Base-by-base conservation (phyloP, 2,113 vertebrate genomes). In the Brachypteracias leptosomus region DNA sequence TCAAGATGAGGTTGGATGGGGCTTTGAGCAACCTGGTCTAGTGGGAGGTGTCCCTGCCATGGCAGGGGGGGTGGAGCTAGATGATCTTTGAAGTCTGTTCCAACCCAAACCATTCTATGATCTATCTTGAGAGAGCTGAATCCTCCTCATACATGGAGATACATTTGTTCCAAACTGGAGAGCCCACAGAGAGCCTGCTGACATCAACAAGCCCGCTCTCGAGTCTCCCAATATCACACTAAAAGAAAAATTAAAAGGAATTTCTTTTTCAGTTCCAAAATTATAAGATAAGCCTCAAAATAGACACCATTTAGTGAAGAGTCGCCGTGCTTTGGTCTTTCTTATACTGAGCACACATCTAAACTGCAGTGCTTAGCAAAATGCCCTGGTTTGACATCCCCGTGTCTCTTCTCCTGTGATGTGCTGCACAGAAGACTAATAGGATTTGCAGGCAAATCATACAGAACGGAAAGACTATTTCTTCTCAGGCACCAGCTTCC, bases 401-500 rank as follows among this genome's bases (percentile, higher is more conserved):
- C 3, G 24, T 61, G 90, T 70, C 92, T 81, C 68, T 2, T 76
- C 88, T 74, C 83, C 83, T 16, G 17, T 81, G 85, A 71, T 24
- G 10, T 75, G 79, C 85, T 78, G 90, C 80, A 28, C 80, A 47
- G 52, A 72, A 83, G 65, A 90, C 93, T 90, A 87, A 87, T 58
- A 71, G 90, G 83, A 95, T 95, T 93, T 95, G 89, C 85, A 93
- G 49, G 54, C 71, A 93, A 90, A 93, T 63, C 73, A 75, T 36
- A 84, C 76, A 35, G 17, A 88, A 93, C 9, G 0, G 57, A 80
- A 92, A 90, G 65, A 89, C 58, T 40, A 42, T 92, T 95, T 85
- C 88, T 86, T 83, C 91, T 68, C 10, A 54, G 89, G 74, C 67
- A 89, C 76, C 86, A 91, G 72, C 92, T 88, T 96, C 97, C 95